Conservation (phyloP, 2,888 invertebrate species). For the Eumerus sabulonum region DNA sequence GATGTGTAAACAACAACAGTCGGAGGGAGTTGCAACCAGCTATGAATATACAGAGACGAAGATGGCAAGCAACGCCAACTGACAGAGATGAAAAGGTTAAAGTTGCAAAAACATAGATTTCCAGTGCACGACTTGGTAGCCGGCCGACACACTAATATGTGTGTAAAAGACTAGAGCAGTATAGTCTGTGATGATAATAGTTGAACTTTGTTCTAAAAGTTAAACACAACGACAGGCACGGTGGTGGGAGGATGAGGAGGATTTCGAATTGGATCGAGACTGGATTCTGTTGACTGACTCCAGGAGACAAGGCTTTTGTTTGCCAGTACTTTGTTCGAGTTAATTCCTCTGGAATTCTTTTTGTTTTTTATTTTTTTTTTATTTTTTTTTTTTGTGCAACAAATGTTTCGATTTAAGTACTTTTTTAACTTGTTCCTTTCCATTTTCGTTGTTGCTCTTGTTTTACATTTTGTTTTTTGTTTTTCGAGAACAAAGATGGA, state of each 20-base stretch:
- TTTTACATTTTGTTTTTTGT: too few relatives aligned
- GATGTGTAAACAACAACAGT: conserved; percentile 12
- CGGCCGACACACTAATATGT: neutral
- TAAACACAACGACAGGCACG: conserved; percentile 21
- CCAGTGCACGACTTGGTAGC: too few relatives aligned
- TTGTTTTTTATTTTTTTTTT: too few relatives aligned
- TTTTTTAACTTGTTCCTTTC: neutral
- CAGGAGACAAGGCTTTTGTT: neutral
- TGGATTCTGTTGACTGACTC: conserved; percentile 25
- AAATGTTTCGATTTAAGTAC: conserved; percentile 4
- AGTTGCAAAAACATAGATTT: conserved; percentile 49
- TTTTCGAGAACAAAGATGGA: too few relatives aligned
- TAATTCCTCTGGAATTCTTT: neutral
- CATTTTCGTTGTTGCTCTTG: neutral
- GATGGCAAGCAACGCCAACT: too few relatives aligned
- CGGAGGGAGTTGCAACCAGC: neutral
- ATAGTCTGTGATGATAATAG: conserved; percentile 60
- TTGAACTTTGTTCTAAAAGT: conserved; percentile 58
- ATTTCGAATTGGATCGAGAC: conserved; percentile 5
- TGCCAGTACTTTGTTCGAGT: conserved; percentile 16
- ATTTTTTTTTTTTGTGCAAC: too few relatives aligned
- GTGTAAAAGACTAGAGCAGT: neutral
- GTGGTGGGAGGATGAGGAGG: neutral
- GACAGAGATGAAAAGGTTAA: conserved; percentile 49
- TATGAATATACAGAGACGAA: neutral